A percentile compares a stretch with the other conserved stretches of the same genome.
Evolutionary conservation across 1,140 invertebrate species (phyloP).

Genomic region (Mylabris phalerata): DNA sequence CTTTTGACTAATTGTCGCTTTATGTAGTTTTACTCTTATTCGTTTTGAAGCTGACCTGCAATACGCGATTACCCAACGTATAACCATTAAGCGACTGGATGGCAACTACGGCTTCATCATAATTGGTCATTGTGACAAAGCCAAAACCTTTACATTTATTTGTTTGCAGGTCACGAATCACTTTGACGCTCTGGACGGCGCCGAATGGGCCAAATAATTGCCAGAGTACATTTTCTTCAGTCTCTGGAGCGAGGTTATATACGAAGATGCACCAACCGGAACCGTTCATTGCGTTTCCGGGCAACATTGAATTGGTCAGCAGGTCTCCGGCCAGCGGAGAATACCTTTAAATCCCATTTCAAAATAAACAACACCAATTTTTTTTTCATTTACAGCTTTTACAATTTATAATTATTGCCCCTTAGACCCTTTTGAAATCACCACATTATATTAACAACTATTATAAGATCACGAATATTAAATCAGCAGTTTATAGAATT

Average conservation of each 20-base stretch:
- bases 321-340: constrained; percentile 90
- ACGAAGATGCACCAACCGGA: constrained; percentile 98
- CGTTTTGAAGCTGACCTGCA: constrained; percentile 98
- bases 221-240: constrained; percentile 97
- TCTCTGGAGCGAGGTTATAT: constrained; percentile 96
- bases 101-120: constrained; percentile 95
- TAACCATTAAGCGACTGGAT: constrained; percentile 98
- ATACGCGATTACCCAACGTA: constrained; percentile 91
- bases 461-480: too few species aligned
- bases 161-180: constrained; percentile 93
- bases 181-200: constrained; percentile 96
- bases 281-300: constrained; percentile 72
- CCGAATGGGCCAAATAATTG: constrained; percentile 98
- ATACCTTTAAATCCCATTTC: constrained; percentile 56
- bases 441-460: too few species aligned
- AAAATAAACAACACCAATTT: too few species aligned
- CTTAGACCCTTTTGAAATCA: too few species aligned
- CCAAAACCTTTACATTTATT: constrained; percentile 99
- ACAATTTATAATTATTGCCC: too few species aligned
- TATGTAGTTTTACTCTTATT: constrained; percentile 88
- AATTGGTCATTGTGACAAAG: constrained; percentile 99
- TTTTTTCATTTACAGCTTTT: too few species aligned
- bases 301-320: constrained; percentile 79
- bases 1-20: constrained; percentile 29
- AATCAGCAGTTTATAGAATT: too few species aligned